phyloP scores from a whole-genome alignment of 2,113 vertebrate genomes.

The Catharus minimus region DNA sequence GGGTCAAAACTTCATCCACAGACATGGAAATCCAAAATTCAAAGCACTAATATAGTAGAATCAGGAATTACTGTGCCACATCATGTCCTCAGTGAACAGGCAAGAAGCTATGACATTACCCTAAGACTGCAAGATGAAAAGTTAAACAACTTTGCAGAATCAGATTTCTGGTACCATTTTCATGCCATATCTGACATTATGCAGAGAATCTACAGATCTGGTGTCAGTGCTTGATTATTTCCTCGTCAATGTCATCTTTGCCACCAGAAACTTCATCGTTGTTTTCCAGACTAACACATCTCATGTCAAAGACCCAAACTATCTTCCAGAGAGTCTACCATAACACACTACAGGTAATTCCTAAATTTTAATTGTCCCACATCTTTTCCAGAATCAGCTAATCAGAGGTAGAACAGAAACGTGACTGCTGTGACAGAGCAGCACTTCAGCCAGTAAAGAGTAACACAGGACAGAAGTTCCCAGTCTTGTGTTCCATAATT shows the following conservation, averaged over 20 bases:
- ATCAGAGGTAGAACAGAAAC: neutral
- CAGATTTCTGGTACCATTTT: neutral
- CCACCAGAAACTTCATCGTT: neutral
- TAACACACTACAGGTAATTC: neutral
- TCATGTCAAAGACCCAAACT: neutral
- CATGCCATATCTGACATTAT: accelerated
- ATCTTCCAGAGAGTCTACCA: neutral
- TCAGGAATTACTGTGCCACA: neutral
- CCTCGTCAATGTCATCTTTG: neutral
- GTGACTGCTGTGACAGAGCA: neutral
- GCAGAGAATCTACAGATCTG: neutral
- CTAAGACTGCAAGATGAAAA: neutral
- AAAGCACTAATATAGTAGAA: neutral
- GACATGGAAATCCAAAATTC: neutral
- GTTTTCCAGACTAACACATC: neutral
- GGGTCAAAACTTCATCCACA: neutral
- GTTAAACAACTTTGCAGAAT: neutral
- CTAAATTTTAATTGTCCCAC: neutral
- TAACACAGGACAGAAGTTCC: neutral
- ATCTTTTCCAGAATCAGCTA: neutral
- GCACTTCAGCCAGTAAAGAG: neutral
- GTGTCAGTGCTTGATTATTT: neutral
- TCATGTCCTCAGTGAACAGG: neutral
- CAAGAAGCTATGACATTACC: neutral
- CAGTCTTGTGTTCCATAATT: neutral